Conservation (phyloP, 2,113 vertebrate species). For the Nematolebias whitei region DNA sequence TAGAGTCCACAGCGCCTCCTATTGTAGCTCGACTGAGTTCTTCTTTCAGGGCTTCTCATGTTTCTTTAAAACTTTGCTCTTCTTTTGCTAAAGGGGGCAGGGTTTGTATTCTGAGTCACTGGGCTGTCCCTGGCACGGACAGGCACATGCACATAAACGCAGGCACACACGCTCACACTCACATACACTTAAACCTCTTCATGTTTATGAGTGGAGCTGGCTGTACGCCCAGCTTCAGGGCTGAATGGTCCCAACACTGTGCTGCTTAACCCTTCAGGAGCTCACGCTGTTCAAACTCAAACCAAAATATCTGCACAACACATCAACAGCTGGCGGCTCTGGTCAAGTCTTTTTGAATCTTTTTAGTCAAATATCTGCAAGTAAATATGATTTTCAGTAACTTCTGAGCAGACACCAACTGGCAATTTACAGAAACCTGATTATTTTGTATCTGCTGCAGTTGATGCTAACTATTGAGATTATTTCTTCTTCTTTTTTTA, state of each 20-base stretch:
- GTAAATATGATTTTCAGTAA: conserved; percentile 18
- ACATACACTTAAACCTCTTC: conserved; percentile 65
- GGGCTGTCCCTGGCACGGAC: conserved; percentile 83
- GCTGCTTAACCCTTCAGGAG: conserved; percentile 77
- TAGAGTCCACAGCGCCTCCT: conserved; percentile 68
- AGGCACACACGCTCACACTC: conserved; percentile 27
- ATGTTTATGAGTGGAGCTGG: conserved; percentile 82
- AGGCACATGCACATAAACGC: conserved; percentile 53
- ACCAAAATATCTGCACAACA: conserved; percentile 29
- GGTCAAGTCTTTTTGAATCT: conserved; percentile 20
- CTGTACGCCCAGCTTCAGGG: conserved; percentile 71
- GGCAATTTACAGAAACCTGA: conserved; percentile 22
- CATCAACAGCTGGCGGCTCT: conserved; percentile 31
- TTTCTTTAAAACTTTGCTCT: conserved; percentile 79
- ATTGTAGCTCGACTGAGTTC: conserved; percentile 38
- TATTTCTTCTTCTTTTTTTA: conserved; percentile 1
- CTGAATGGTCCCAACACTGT: conserved; percentile 67
- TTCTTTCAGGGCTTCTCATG: conserved; percentile 41
- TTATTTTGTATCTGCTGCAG: conserved; percentile 46
- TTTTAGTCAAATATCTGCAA: conserved; percentile 25
- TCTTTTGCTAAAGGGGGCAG: conserved; percentile 71
- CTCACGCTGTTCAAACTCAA: conserved; percentile 50
- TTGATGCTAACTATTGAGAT: conserved; percentile 47
- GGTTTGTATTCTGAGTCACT: conserved; percentile 81
- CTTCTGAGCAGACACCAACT: conserved; percentile 15